phyloP scores from a whole-genome alignment of 2,113 vertebrate species.

The Micromys minutus region DNA sequence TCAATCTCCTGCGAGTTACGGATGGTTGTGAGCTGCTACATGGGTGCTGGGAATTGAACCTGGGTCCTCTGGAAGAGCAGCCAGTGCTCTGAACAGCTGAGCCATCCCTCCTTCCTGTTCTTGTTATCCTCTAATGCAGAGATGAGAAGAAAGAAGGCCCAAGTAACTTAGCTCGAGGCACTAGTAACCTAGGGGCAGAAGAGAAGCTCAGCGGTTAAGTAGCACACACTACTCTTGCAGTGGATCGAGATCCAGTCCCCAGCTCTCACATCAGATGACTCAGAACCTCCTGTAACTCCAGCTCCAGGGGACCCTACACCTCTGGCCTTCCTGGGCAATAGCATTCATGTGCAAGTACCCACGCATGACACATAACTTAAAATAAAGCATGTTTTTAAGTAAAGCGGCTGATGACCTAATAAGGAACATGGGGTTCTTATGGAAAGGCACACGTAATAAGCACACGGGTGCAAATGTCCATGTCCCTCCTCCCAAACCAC shows the following conservation, averaged over 20 bases:
- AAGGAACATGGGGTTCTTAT: background rate
- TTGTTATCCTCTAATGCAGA: background rate
- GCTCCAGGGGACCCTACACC: too few relatives aligned
- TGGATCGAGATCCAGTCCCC: background rate
- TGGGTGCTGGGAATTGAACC: background rate
- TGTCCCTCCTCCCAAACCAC: background rate
- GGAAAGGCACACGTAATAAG: background rate
- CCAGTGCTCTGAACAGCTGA: background rate
- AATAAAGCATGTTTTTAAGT: background rate
- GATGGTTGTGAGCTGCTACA: background rate
- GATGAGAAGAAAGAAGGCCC: slow-evolving; percentile 9
- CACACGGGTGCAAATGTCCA: background rate
- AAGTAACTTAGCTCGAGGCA: background rate
- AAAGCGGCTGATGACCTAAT: background rate
- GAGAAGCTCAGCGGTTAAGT: background rate
- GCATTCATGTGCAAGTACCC: background rate
- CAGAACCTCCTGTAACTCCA: background rate
- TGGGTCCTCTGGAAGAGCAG: background rate
- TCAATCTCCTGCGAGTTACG: background rate
- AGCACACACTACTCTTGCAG: too few relatives aligned
- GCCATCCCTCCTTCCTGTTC: too few relatives aligned
- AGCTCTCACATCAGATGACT: background rate
- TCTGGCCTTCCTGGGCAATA: background rate
- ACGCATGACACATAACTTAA: background rate
- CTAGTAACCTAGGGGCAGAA: background rate